phyloP scores from a whole-genome alignment of 2,113 vertebrate genomes.

The Nyctibius bracteatus region DNA sequence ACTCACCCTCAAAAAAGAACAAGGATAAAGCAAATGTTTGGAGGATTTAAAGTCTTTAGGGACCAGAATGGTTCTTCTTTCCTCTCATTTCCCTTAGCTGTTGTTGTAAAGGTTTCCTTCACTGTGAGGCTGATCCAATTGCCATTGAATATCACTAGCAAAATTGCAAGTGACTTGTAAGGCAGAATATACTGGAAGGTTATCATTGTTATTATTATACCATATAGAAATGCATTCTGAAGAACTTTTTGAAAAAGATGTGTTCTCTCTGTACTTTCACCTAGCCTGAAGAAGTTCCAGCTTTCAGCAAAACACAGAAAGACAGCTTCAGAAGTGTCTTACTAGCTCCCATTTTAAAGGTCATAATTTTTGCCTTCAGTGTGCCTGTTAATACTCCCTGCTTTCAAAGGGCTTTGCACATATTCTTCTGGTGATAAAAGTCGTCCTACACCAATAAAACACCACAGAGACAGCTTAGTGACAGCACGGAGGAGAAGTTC shows the following conservation, averaged over 20 bases:
- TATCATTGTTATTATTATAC: not conserved
- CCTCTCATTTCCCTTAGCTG: not conserved
- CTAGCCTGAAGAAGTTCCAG: not conserved
- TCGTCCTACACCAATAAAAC: not conserved
- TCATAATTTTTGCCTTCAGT: not conserved
- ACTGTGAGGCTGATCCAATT: not conserved
- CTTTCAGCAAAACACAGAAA: not conserved
- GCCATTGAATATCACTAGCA: not conserved
- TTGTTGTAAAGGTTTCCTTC: not conserved
- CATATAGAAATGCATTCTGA: not conserved
- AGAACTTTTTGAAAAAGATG: not conserved
- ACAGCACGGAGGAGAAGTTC: not conserved
- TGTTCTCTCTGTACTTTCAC: not conserved
- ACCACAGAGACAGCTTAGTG: not conserved
- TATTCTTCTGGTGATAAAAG: not conserved
- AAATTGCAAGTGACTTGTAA: not conserved
- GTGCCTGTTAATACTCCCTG: not conserved
- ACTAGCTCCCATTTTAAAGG: not conserved
- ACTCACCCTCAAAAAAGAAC: not conserved
- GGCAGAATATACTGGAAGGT: not conserved
- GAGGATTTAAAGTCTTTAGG: constrained; percentile 22
- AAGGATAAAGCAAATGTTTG: constrained; percentile 15
- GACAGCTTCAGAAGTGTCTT: not conserved
- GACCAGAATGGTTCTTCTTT: not conserved
- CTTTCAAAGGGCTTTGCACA: not conserved